These are phyloP conservation scores for Cerastoderma edule DNA, from an alignment of 2,888 invertebrate species.

Conservation along the genomic window DNA sequence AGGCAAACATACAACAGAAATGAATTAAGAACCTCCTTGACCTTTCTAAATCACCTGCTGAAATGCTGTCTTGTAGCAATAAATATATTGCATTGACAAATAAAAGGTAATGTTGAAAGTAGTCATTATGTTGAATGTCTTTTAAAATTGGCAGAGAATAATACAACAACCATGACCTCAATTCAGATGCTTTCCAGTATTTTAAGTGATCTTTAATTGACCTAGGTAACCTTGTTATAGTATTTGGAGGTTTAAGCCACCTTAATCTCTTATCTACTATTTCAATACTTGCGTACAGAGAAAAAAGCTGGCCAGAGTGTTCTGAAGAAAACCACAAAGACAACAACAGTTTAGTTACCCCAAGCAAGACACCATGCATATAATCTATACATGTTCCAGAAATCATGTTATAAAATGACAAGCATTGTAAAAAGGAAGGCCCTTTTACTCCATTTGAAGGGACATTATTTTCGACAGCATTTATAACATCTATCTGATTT, in stretches of 20 bases:
- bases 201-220: constrained; percentile 49
- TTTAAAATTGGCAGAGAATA: constrained; percentile 50
- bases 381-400: constrained; percentile 46
- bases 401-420: constrained; percentile 33
- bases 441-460: constrained; percentile 59
- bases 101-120: constrained; percentile 40
- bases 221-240: constrained; percentile 48
- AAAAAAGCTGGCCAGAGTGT: constrained; percentile 21
- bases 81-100: constrained; percentile 54
- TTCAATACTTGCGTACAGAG: constrained; percentile 24
- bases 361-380: constrained; percentile 60
- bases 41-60: constrained; percentile 26
- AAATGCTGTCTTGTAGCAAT: constrained; percentile 35
- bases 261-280: constrained; percentile 42
- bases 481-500: constrained; percentile 25
- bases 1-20: constrained; percentile 46
- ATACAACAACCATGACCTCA: constrained; percentile 57
- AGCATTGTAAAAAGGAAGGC: constrained; percentile 46
- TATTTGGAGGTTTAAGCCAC: constrained; percentile 48
- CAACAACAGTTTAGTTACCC: constrained; percentile 44
- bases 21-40: constrained; percentile 34
- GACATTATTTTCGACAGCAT: constrained; percentile 29
- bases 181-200: constrained; percentile 61
- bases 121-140: constrained; percentile 38
- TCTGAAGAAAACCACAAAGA: constrained; percentile 39